phyloP scores from a whole-genome alignment of 2,888 invertebrate species.

The Drosophila flavopinicola region DNA sequence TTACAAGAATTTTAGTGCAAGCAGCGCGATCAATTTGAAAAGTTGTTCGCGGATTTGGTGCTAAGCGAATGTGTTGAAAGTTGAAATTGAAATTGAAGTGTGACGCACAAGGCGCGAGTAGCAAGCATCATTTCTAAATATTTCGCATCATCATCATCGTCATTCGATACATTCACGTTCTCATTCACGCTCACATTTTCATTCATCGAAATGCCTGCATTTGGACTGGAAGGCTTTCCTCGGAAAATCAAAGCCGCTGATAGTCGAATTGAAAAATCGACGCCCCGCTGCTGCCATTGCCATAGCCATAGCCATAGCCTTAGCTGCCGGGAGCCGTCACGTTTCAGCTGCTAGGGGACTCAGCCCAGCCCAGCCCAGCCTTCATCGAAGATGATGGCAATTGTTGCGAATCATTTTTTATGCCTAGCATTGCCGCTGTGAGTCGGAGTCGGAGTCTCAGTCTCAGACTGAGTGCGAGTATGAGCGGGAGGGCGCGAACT shows the following conservation, averaged over 20 bases:
- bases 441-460: background rate
- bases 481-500: slow-evolving; percentile 49
- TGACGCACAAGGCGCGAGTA: slow-evolving; percentile 27
- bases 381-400: slow-evolving; percentile 67
- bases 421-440: slow-evolving; percentile 57
- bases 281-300: slow-evolving; percentile 34
- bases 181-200: slow-evolving; percentile 6
- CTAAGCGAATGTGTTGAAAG: slow-evolving; percentile 18
- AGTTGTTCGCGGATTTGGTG: slow-evolving; percentile 11
- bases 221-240: slow-evolving; percentile 35
- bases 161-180: slow-evolving; percentile 29
- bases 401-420: slow-evolving; percentile 80
- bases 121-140: slow-evolving; percentile 27
- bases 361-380: slow-evolving; percentile 13
- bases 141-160: slow-evolving; percentile 21
- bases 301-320: background rate
- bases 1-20: slow-evolving; percentile 42
- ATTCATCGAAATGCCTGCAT: slow-evolving; percentile 24
- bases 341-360: slow-evolving; percentile 42
- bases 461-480: slow-evolving; percentile 4
- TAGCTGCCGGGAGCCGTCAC: slow-evolving; percentile 61
- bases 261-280: slow-evolving; percentile 69
- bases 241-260: slow-evolving; percentile 63
- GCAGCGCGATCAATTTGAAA: slow-evolving; percentile 34
- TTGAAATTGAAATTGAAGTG: slow-evolving; percentile 20